A percentile compares a stretch with the other conserved stretches of the same genome.
phyloP scores from a whole-genome alignment of 2,797 vertebrate species.

The Chloroceryle inda region DNA sequence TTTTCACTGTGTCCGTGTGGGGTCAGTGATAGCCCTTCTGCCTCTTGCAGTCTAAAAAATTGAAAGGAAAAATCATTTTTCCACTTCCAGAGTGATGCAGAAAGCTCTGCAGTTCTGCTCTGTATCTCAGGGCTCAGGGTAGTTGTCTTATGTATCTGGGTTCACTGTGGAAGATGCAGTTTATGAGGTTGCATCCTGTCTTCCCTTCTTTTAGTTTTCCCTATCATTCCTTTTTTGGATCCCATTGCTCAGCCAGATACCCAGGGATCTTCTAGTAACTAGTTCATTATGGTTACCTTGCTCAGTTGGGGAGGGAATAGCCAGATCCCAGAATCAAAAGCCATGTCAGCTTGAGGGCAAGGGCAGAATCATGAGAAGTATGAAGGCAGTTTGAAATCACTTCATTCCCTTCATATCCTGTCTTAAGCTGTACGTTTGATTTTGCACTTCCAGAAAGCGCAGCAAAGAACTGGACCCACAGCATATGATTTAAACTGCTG shows the following conservation, averaged over 20 bases:
- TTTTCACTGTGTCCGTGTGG: neutral
- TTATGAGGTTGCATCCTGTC: neutral
- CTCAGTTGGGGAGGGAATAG: neutral
- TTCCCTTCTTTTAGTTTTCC: neutral
- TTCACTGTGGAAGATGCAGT: neutral
- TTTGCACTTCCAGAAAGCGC: neutral
- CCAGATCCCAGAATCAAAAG: neutral
- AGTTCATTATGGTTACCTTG: neutral
- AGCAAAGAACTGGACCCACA: neutral
- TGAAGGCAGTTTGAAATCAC: neutral
- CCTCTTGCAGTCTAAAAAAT: neutral
- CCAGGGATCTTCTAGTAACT: neutral
- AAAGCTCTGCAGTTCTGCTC: neutral
- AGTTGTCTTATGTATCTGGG: neutral
- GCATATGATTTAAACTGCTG: neutral
- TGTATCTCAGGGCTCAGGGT: neutral
- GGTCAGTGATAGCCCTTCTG: neutral
- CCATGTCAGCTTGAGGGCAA: neutral
- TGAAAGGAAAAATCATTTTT: neutral
- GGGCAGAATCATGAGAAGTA: neutral
- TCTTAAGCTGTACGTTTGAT: neutral
- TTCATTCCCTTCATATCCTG: slow-evolving; percentile 35
- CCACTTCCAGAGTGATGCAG: neutral
- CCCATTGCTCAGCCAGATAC: neutral
- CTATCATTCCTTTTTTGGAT: neutral